Percentiles rank a stretch among this genome's conserved stretches.
phyloP scores from a whole-genome alignment of 1,140 invertebrate genomes.

The Drosophila sp. region DNA sequence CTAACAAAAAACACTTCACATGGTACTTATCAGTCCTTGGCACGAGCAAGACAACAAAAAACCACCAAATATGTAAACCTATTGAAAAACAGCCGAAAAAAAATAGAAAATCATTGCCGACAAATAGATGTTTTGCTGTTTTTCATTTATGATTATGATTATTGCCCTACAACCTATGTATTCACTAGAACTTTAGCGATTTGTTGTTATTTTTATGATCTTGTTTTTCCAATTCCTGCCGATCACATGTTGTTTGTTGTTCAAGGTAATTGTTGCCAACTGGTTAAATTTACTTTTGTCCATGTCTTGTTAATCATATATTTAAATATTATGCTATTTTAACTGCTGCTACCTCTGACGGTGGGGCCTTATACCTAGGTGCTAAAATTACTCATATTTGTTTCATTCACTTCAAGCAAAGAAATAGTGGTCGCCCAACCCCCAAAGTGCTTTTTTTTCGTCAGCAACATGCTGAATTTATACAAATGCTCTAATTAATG shows the following conservation, averaged over 20 bases:
- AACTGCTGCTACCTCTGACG: neutral
- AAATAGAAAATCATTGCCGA: conserved; percentile 32
- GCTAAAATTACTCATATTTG: conserved; percentile 49
- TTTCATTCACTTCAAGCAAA: conserved; percentile 32
- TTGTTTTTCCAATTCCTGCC: conserved; percentile 57
- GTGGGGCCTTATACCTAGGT: conserved; percentile 12
- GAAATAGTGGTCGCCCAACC: neutral
- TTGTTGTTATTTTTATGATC: conserved; percentile 54
- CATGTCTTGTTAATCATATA: conserved; percentile 58
- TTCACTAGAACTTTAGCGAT: neutral
- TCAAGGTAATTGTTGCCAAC: conserved; percentile 56
- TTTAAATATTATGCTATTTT: conserved; percentile 62
- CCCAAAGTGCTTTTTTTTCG: neutral
- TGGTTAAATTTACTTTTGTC: conserved; percentile 19
- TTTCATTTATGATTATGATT: conserved; percentile 50
- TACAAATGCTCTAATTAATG: conserved; percentile 66
- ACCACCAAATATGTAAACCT: neutral
- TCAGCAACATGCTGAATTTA: conserved; percentile 24
- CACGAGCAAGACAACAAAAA: conserved; percentile 23
- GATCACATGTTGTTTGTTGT: conserved; percentile 35
- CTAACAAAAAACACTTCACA: conserved; percentile 36
- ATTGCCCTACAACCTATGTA: conserved; percentile 34
- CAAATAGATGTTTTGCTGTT: conserved; percentile 24
- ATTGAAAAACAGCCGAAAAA: conserved; percentile 43
- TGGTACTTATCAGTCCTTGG: conserved; percentile 54